Evolutionary conservation across 2,113 vertebrate species (phyloP).

Genomic region (Elgaria multicarinata): DNA sequence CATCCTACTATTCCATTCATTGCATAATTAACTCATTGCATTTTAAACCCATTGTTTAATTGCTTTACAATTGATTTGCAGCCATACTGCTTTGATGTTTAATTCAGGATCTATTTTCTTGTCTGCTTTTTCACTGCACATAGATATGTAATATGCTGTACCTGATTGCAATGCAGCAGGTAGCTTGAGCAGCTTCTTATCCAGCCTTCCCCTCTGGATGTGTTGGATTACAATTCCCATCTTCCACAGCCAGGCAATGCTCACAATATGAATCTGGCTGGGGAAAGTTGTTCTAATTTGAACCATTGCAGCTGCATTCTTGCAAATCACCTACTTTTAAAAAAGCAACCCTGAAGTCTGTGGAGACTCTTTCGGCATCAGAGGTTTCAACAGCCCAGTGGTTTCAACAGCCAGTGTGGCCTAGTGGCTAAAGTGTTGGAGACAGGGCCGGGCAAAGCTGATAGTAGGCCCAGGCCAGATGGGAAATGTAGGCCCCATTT

Average conservation of each 20-base stretch:
- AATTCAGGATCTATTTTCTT: neutral
- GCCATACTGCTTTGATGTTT: neutral
- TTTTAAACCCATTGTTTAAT: constrained; percentile 28
- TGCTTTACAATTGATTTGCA: constrained; percentile 20
- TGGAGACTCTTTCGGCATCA: neutral
- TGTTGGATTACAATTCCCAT: no score
- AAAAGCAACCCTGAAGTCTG: neutral
- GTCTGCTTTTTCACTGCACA: neutral
- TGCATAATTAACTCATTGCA: constrained; percentile 28
- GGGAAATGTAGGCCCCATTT: no score
- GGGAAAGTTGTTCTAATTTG: neutral
- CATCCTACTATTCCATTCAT: constrained; percentile 25
- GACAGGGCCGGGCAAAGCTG: no score
- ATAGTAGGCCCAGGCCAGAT: no score
- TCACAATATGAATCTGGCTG: no score
- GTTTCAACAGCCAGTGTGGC: no score
- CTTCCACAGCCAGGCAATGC: no score
- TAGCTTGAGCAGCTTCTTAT: neutral
- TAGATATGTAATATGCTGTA: neutral
- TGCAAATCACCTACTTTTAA: no score
- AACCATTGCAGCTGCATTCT: neutral
- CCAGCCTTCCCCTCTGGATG: no score
- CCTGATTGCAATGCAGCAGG: neutral
- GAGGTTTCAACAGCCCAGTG: no score
- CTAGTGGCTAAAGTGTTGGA: no score